Conservation (phyloP, 2,797 vertebrate genomes). For the Myotis daubentonii region DNA sequence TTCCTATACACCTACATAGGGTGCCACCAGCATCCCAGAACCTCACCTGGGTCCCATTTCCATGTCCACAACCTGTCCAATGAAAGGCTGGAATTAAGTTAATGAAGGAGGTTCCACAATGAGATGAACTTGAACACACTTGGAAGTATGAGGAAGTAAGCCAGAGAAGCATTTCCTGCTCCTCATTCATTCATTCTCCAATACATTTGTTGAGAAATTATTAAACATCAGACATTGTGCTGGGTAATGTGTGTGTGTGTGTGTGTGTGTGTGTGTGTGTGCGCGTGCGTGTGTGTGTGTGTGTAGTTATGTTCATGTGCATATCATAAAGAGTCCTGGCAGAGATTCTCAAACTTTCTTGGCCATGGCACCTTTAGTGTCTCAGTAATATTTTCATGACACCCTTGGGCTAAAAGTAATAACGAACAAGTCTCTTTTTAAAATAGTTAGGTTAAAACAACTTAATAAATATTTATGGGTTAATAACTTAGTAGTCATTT, state of each 20-base stretch:
- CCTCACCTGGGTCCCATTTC: neutral
- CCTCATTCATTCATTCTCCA: neutral
- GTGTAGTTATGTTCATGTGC: neutral
- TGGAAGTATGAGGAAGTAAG: neutral
- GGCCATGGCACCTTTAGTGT: neutral
- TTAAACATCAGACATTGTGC: neutral
- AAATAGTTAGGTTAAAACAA: neutral
- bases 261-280: neutral
- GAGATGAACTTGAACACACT: neutral
- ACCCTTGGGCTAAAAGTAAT: neutral
- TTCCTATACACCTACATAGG: rapidly evolving
- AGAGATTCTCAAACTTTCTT: neutral
- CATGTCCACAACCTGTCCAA: no score
- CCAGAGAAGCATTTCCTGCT: neutral
- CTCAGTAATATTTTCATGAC: neutral
- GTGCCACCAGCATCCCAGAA: neutral
- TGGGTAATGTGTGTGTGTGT: neutral
- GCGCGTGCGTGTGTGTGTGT: neutral
- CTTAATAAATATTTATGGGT: neutral
- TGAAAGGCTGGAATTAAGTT: neutral
- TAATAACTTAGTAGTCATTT: neutral
- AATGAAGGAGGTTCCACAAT: neutral
- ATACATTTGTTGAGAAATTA: neutral
- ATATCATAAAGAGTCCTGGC: neutral
- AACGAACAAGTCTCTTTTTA: neutral